Evolutionary conservation across 1,140 invertebrate genomes (phyloP), one percentile per base, ranked within the genome.

Genomic region (Heterodera carotae): DNA sequence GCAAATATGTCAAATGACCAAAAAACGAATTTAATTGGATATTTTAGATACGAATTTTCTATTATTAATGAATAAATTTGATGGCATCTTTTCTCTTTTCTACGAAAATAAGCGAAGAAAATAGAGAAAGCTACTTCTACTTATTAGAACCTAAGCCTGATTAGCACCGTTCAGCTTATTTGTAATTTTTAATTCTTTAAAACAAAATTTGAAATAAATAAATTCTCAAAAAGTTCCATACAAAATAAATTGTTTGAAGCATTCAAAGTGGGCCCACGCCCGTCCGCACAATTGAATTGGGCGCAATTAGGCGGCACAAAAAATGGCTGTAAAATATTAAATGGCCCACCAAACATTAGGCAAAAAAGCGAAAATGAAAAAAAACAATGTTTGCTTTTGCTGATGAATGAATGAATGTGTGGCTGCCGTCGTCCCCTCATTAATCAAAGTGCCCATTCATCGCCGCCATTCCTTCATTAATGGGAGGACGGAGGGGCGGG

Each of bases 361-460:
- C 31, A 12, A 15, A 67, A 67, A 67, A 67, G 3, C 18, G 15
- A 18, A 67, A 67, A 33, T n/a, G n/a, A 67, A 67, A 33, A 67
- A 67, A 67, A 33, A 67, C 0, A 67, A 67, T 18, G 36, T 18
- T 67, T 18, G 31, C 31, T 67, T n/a, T 67, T 67, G 12, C 7
- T 15, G 31, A 64, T 15, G 31, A 64, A 64, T 8, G 7, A 12
- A 29, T 15, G 15, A 29, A 64, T 8, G 31, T 64, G 27, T 15
- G 27, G 56, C 18, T 59, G 56, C 56, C n/a, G 18, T 59, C n/a
- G 18, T 59, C n/a, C 15, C 15, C 31, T 64, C 31, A 29, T 64
- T 64, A 64, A 64, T 64, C 27, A 64, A 64, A 64, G 27, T 29
- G 31, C 31, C 27, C 27, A 64, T 64, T 33, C 31, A 64, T 18